Percentiles rank a stretch among this genome's conserved stretches.
phyloP scores from a whole-genome alignment of 2,888 invertebrate genomes.

The Bembecia ichneumoniformis region DNA sequence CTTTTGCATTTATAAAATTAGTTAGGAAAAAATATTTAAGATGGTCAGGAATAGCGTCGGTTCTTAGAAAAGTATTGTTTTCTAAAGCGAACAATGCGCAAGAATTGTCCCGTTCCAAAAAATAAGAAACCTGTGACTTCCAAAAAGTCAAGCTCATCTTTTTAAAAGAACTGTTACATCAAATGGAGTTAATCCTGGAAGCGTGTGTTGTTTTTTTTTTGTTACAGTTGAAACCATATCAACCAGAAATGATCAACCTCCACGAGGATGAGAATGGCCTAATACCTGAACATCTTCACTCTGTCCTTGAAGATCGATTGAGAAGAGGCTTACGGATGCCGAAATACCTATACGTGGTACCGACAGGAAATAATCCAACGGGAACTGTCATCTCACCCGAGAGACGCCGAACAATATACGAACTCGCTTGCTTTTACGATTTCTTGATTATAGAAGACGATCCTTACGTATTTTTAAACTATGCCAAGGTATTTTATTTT shows the following conservation, averaged over 20 bases:
- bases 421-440: constrained; percentile 81
- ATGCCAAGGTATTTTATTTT: constrained; percentile 64
- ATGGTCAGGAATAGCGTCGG: too few species aligned
- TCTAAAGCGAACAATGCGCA: too few species aligned
- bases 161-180: too few species aligned
- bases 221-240: constrained; percentile 77
- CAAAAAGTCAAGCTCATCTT: too few species aligned
- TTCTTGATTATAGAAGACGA: constrained; percentile 87
- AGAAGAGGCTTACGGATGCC: constrained; percentile 74
- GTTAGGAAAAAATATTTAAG: too few species aligned
- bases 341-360: constrained; percentile 80
- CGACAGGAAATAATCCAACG: constrained; percentile 84
- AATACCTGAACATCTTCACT: constrained; percentile 72
- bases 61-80: too few species aligned
- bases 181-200: too few species aligned
- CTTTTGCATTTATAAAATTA: too few species aligned
- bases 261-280: constrained; percentile 80
- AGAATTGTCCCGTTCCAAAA: too few species aligned
- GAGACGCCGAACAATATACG: constrained; percentile 79
- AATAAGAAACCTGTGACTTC: too few species aligned
- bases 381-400: constrained; percentile 78
- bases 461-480: constrained; percentile 85
- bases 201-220: too few species aligned
- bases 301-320: constrained; percentile 61
- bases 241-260: constrained; percentile 76